These are phyloP conservation scores for Epirrhoe tristata DNA, from an alignment of 2,888 invertebrate species.

Conservation along the genomic window DNA sequence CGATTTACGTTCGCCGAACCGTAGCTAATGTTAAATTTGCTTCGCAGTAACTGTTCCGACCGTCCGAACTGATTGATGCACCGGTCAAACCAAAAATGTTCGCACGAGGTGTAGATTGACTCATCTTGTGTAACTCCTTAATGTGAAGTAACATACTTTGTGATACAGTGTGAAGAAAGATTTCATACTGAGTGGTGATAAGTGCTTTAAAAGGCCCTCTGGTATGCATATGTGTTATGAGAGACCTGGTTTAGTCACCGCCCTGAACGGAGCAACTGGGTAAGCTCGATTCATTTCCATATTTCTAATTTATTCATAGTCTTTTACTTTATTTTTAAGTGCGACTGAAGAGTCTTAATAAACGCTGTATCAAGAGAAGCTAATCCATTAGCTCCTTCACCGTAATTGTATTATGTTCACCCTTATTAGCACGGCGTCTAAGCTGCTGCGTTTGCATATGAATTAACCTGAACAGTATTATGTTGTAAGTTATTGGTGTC, in stretches of 20 bases:
- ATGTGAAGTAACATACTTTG: constrained; percentile 44
- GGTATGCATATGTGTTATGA: constrained; percentile 84
- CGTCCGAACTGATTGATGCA: constrained; percentile 52
- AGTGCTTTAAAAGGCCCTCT: constrained; percentile 64
- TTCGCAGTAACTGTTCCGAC: constrained; percentile 53
- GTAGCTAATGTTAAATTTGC: constrained; percentile 59
- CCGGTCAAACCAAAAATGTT: constrained; percentile 70
- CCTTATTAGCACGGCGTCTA: constrained; percentile 14
- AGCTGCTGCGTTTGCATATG: constrained; percentile 30
- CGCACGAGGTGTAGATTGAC: constrained; percentile 77
- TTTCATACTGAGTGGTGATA: constrained; percentile 56
- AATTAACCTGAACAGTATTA: constrained; percentile 27
- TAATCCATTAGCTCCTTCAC: constrained; percentile 14
- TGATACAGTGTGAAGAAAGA: constrained; percentile 43
- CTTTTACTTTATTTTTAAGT: neutral
- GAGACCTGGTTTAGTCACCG: constrained; percentile 76
- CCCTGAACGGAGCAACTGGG: constrained; percentile 80
- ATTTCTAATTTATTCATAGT: neutral
- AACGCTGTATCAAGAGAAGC: constrained; percentile 10
- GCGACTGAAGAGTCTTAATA: constrained; percentile 1
- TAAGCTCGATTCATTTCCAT: constrained; percentile 53
- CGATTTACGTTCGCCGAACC: constrained; percentile 50
- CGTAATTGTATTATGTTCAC: constrained; percentile 21
- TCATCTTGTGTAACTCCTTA: constrained; percentile 46
- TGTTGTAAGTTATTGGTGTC: constrained; percentile 20